Conservation (phyloP, 2,113 vertebrate genomes). For the Sylvilagus bachmani region DNA sequence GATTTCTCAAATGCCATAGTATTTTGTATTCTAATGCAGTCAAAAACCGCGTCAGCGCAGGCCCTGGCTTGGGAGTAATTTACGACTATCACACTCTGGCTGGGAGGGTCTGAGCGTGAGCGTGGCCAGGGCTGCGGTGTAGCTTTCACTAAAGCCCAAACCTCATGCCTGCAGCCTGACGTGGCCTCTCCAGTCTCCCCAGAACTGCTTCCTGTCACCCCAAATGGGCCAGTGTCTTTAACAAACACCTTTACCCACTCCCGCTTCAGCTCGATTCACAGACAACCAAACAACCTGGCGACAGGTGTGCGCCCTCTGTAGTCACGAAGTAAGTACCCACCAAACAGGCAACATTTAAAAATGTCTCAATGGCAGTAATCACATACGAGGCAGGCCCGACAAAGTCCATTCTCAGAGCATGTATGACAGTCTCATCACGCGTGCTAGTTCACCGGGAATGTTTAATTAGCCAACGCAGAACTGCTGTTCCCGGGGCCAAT, state of each 20-base stretch:
- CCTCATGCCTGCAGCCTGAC: not conserved
- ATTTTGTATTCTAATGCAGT: not conserved
- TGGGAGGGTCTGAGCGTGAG: not conserved
- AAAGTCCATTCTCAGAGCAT: not conserved
- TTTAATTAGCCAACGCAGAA: not conserved
- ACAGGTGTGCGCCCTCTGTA: not conserved
- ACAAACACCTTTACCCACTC: not conserved
- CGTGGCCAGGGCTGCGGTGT: not conserved
- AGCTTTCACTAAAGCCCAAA: not conserved
- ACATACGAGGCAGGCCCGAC: too few species aligned
- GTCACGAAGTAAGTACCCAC: not conserved
- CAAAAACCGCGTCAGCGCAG: not conserved
- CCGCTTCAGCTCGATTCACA: not conserved
- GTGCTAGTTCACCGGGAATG: accelerated
- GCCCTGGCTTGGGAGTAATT: not conserved
- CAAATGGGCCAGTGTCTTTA: not conserved
- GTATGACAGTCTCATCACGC: not conserved
- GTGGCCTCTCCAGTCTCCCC: too few species aligned
- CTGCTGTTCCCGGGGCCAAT: not conserved
- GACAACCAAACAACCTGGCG: not conserved
- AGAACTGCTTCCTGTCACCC: not conserved
- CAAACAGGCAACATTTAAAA: not conserved
- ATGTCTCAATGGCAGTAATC: not conserved
- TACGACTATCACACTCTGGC: not conserved
- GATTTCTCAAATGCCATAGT: not conserved